Conservation (phyloP, 2,113 vertebrate species). For the Alligator mississippiensis region DNA sequence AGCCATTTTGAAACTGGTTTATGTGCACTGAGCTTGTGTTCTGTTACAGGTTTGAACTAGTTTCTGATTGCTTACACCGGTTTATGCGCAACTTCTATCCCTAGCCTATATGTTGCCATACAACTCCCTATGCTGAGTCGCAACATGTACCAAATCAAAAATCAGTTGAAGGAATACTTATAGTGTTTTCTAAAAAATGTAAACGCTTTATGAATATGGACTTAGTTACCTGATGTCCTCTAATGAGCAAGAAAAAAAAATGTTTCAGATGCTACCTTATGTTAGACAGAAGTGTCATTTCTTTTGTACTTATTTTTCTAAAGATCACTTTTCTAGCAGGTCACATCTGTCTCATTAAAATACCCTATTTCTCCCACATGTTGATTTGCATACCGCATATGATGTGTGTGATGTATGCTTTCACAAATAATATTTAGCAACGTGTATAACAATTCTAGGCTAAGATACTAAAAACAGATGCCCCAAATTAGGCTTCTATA, state of each 20-base stretch:
- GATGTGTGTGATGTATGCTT: neutral
- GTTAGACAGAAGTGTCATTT: neutral
- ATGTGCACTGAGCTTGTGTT: too few species aligned
- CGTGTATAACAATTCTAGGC: neutral
- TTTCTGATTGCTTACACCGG: too few species aligned
- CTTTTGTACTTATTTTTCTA: neutral
- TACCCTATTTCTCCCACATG: neutral
- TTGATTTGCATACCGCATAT: neutral
- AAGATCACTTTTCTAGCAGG: neutral
- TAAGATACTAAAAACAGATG: neutral
- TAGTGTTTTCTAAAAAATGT: too few species aligned
- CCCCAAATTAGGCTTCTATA: neutral
- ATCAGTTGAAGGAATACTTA: too few species aligned
- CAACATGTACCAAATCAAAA: too few species aligned
- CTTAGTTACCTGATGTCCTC: slow-evolving; percentile 1
- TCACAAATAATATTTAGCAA: neutral
- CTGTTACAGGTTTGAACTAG: too few species aligned
- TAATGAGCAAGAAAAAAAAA: neutral
- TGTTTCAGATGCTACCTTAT: neutral
- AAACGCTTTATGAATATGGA: too few species aligned
- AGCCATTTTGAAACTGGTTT: too few species aligned
- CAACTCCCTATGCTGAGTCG: too few species aligned
- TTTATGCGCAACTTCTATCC: too few species aligned
- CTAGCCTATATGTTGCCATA: too few species aligned
- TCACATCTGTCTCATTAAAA: neutral